Conservation (phyloP, 1,140 invertebrate genomes). For the Pollicipes pollicipes region DNA sequence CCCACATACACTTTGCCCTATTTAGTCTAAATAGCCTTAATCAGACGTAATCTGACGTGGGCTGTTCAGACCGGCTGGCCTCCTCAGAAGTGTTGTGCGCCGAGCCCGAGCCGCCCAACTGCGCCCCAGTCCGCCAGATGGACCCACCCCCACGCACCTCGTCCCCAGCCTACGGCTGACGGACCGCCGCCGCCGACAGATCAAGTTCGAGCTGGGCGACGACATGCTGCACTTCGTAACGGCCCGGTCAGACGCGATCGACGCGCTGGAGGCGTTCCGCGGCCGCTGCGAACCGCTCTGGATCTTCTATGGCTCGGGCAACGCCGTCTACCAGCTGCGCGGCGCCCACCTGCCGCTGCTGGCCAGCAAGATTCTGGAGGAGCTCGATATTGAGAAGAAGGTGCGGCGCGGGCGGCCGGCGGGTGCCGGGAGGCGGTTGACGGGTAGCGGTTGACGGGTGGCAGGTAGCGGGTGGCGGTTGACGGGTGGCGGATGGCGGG, state of each 20-base stretch:
- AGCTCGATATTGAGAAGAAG: not conserved
- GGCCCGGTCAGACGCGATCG: not conserved
- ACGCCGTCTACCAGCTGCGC: not conserved
- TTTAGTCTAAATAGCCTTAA: too few species aligned
- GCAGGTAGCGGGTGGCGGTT: not conserved
- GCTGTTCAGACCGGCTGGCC: too few species aligned
- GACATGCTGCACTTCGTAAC: not conserved
- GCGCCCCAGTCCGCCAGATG: too few species aligned
- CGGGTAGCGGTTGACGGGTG: too few species aligned
- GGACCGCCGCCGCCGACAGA: not conserved
- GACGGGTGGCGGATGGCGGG: not conserved
- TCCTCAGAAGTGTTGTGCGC: too few species aligned
- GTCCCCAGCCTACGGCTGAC: not conserved
- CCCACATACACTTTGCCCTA: too few species aligned
- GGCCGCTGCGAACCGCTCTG: not conserved
- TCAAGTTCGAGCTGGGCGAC: not conserved
- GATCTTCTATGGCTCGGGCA: not conserved
- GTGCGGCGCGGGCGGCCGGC: not conserved
- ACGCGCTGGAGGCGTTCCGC: not conserved
- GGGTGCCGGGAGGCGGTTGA: too few species aligned
- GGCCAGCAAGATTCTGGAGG: not conserved
- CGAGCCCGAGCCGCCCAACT: too few species aligned
- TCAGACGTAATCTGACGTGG: too few species aligned
- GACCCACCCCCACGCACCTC: too few species aligned
- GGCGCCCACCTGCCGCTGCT: not conserved